Evolutionary conservation across 2,113 vertebrate species (phyloP).

Genomic region (Clupea harengus): DNA sequence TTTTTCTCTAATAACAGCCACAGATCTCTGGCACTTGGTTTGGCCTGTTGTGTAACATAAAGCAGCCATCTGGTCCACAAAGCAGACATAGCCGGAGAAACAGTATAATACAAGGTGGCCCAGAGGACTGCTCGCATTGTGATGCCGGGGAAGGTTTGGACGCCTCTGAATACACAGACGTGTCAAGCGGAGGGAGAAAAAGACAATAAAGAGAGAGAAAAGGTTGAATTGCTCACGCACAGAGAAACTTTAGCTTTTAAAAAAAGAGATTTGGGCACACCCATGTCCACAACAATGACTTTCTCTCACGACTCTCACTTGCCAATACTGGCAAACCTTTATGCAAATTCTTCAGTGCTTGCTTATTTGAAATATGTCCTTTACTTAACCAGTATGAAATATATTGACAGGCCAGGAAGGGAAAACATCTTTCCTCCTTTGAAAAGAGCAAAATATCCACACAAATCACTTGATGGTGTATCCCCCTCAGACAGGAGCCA

Average conservation of each 20-base stretch:
- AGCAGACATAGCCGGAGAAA: not conserved
- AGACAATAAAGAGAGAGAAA: not conserved
- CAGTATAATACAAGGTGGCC: slow-evolving; percentile 18
- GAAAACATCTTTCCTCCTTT: not conserved
- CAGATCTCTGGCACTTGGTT: slow-evolving; percentile 18
- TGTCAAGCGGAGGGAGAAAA: not conserved
- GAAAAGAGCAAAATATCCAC: not conserved
- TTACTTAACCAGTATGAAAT: not conserved
- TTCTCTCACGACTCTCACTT: not conserved
- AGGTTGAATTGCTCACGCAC: not conserved
- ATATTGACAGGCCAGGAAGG: not conserved
- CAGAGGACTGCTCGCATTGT: slow-evolving; percentile 20
- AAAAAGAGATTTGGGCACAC: not conserved
- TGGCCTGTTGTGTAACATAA: slow-evolving; percentile 17
- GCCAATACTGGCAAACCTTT: no score
- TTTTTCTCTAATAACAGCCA: slow-evolving; percentile 2
- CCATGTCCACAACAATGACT: not conserved
- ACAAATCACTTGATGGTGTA: not conserved
- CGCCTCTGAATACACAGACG: not conserved
- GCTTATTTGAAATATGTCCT: not conserved
- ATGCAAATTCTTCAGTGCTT: no score
- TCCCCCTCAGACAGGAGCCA: not conserved
- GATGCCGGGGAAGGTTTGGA: slow-evolving; percentile 11
- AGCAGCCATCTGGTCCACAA: slow-evolving; percentile 27
- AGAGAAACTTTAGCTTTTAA: not conserved